Conservation (phyloP, 2,888 invertebrate species). For the Acronicta aceris region DNA sequence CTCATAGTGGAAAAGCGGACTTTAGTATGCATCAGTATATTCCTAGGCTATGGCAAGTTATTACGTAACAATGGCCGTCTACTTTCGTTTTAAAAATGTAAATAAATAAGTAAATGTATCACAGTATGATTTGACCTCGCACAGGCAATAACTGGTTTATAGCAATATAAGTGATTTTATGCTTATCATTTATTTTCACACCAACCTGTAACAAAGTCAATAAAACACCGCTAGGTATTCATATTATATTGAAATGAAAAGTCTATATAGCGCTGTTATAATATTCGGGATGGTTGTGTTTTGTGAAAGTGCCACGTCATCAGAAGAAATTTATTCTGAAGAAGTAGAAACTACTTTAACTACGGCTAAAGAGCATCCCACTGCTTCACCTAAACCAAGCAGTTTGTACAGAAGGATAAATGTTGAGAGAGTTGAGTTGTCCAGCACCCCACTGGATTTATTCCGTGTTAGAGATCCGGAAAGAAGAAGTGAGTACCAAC, state of each 20-base stretch:
- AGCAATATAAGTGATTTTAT: slow-evolving; percentile 63
- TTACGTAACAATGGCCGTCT: neutral
- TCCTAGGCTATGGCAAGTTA: neutral
- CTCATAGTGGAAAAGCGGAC: no score
- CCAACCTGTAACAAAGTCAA: slow-evolving; percentile 47
- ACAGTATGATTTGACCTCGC: slow-evolving; percentile 41
- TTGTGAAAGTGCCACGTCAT: slow-evolving; percentile 11
- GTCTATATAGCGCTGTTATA: slow-evolving; percentile 9
- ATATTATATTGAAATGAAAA: slow-evolving; percentile 43
- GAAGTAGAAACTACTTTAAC: slow-evolving; percentile 45
- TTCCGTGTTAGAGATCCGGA: slow-evolving; percentile 37
- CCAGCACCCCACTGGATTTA: slow-evolving; percentile 49
- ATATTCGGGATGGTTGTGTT: slow-evolving; percentile 26
- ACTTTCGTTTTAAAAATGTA: slow-evolving; percentile 13
- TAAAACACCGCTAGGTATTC: slow-evolving; percentile 50
- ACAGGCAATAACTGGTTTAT: slow-evolving; percentile 67
- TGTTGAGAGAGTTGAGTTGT: slow-evolving; percentile 34
- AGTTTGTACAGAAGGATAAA: slow-evolving; percentile 54
- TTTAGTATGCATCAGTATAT: no score
- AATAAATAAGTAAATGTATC: slow-evolving; percentile 27
- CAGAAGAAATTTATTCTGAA: neutral
- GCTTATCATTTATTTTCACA: slow-evolving; percentile 60
- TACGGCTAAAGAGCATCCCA: slow-evolving; percentile 52
- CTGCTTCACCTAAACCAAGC: slow-evolving; percentile 61
- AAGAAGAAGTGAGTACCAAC: slow-evolving; percentile 54